These are phyloP conservation scores for Chaetodon trifasciatus DNA, from an alignment of 2,797 vertebrate species.

Conservation along the genomic window DNA sequence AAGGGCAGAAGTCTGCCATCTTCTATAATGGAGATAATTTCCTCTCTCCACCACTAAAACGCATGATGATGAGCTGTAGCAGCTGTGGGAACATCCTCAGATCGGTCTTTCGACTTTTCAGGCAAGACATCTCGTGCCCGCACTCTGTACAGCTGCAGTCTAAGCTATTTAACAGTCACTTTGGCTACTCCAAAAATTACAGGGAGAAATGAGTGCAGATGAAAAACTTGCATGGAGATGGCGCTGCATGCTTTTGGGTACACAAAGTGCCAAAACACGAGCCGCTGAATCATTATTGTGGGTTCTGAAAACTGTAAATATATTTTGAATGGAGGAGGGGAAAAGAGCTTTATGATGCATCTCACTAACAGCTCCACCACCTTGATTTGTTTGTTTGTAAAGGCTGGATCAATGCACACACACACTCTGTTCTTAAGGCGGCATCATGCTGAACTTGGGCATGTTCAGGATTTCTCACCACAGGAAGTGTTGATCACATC, in stretches of 20 bases:
- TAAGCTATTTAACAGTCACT: slow-evolving; percentile 46
- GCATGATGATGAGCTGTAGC: slow-evolving; percentile 60
- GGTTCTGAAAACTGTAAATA: slow-evolving; percentile 35
- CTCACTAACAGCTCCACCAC: neutral
- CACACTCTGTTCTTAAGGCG: neutral
- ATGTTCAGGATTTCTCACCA: slow-evolving; percentile 85
- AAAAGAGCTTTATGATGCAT: neutral
- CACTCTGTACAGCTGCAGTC: slow-evolving; percentile 60
- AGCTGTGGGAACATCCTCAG: slow-evolving; percentile 68
- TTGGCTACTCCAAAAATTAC: slow-evolving; percentile 25
- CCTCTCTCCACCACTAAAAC: slow-evolving; percentile 57
- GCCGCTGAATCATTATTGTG: slow-evolving; percentile 40
- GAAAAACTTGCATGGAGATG: neutral
- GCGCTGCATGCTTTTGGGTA: neutral
- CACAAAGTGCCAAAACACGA: slow-evolving; percentile 43
- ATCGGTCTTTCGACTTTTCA: slow-evolving; percentile 46
- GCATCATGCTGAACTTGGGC: slow-evolving; percentile 11
- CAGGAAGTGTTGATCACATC: slow-evolving; percentile 99
- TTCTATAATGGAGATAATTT: slow-evolving; percentile 68
- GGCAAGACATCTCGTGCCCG: slow-evolving; percentile 38
- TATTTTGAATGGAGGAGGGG: slow-evolving; percentile 12
- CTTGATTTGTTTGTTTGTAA: slow-evolving; percentile 19
- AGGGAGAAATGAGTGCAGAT: slow-evolving; percentile 11
- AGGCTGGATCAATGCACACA: neutral
- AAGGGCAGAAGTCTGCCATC: slow-evolving; percentile 56